A percentile compares a stretch with the other conserved stretches of the same genome.
Evolutionary conservation across 2,113 vertebrate genomes (phyloP).

Genomic region (Scomber japonicus): DNA sequence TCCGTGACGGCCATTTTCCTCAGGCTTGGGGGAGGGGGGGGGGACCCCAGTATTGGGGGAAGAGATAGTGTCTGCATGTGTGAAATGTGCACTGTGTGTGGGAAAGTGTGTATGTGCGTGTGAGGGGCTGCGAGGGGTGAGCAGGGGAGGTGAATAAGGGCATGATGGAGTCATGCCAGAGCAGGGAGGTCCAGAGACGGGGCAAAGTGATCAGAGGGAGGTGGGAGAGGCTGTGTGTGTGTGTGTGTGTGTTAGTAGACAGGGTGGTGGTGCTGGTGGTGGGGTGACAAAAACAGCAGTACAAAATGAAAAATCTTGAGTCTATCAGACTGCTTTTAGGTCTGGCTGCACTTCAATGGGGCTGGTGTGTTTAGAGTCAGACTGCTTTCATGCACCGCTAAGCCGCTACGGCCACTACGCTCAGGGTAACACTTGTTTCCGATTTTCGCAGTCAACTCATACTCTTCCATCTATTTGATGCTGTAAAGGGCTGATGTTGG

Average conservation of each 20-base stretch:
- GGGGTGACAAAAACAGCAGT: constrained; percentile 56
- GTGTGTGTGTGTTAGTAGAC: constrained; percentile 14
- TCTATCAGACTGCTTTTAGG: constrained; percentile 45
- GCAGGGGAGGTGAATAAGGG: constrained; percentile 77
- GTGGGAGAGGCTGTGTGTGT: constrained; percentile 2
- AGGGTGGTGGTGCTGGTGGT: constrained; percentile 30
- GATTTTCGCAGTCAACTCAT: constrained; percentile 50
- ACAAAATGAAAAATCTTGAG: constrained; percentile 55
- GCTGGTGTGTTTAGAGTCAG: constrained; percentile 46
- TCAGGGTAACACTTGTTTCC: constrained; percentile 54
- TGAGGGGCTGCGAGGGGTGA: constrained; percentile 65
- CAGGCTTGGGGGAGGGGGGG: constrained; percentile 57
- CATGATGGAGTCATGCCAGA: constrained; percentile 81
- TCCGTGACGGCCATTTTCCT: constrained; percentile 83
- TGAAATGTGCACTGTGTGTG: constrained; percentile 75
- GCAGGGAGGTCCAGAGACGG: constrained; percentile 80
- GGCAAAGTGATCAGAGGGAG: constrained; percentile 62
- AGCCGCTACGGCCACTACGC: constrained; percentile 13
- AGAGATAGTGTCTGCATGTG: constrained; percentile 66
- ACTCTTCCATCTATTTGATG: constrained; percentile 54
- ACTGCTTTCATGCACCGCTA: constrained; percentile 51
- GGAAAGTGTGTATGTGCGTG: constrained; percentile 57
- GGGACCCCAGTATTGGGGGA: constrained; percentile 68
- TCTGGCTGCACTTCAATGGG: constrained; percentile 50
- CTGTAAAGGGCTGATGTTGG: constrained; percentile 47